Percentiles rank a stretch among this genome's conserved stretches.
Conservation (phyloP, 2,888 invertebrate genomes). For the Leucophenga montana region DNA sequence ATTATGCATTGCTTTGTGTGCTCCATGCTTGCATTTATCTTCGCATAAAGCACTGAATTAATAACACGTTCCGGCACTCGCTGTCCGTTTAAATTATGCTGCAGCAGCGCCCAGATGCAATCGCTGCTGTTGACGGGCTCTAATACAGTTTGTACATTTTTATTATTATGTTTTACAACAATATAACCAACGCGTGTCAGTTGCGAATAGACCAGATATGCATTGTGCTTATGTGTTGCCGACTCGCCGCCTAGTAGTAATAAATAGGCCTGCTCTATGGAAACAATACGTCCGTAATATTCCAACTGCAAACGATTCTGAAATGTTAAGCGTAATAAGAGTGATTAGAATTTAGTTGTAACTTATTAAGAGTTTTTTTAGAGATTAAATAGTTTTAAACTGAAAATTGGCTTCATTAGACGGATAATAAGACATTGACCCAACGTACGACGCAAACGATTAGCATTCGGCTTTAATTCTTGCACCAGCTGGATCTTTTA, state of each 20-base stretch:
- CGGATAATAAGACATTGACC: no score
- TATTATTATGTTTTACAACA: conserved; percentile 58
- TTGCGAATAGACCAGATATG: conserved; percentile 68
- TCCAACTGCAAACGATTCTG: conserved; percentile 69
- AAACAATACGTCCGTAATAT: conserved; percentile 57
- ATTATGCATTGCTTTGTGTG: conserved; percentile 51
- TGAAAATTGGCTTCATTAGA: no score
- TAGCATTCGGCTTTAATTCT: no score
- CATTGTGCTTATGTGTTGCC: conserved; percentile 55
- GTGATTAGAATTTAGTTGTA: not conserved
- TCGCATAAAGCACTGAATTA: conserved; percentile 47
- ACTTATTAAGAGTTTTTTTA: no score
- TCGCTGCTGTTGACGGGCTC: conserved; percentile 47
- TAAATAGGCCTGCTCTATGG: conserved; percentile 69
- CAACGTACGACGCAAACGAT: no score
- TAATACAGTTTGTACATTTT: not conserved
- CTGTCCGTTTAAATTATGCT: conserved; percentile 51
- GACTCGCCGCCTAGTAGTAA: conserved; percentile 65
- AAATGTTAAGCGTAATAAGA: not conserved
- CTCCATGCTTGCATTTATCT: conserved; percentile 49
- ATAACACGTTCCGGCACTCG: conserved; percentile 53
- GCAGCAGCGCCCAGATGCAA: conserved; percentile 68
- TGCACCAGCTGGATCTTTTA: no score
- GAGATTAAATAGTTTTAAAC: no score
- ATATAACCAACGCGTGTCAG: conserved; percentile 69